A percentile compares a stretch with the other conserved stretches of the same genome.
These are phyloP conservation scores for Drosophila persimilis DNA, from an alignment of 1,140 invertebrate species.

Conservation along the genomic window DNA sequence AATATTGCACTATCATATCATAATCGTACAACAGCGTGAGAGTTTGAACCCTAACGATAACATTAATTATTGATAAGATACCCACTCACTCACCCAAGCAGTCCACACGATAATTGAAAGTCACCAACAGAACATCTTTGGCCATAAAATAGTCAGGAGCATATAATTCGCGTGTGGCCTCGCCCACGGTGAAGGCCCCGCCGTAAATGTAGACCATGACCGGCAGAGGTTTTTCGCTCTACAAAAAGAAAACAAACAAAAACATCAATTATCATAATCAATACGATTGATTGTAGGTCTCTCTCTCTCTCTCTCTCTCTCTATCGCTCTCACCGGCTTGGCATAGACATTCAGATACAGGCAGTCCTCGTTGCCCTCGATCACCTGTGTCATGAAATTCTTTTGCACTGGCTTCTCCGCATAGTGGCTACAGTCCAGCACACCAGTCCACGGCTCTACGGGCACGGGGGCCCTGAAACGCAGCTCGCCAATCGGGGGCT, in stretches of 20 bases:
- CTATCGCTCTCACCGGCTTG: constrained; percentile 57
- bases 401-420: constrained; percentile 63
- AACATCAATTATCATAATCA: constrained; percentile 18
- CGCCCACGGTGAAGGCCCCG: constrained; percentile 86
- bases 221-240: constrained; percentile 80
- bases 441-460: constrained; percentile 61
- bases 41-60: constrained; percentile 4
- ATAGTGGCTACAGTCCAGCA: constrained; percentile 56
- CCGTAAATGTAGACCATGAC: constrained; percentile 90
- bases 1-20: too few relatives aligned
- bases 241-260: constrained; percentile 12
- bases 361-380: constrained; percentile 83
- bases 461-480: constrained; percentile 85
- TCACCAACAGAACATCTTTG: constrained; percentile 87
- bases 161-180: constrained; percentile 82
- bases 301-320: constrained; percentile 19
- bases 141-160: constrained; percentile 86
- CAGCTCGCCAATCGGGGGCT: constrained; percentile 87
- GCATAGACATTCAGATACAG: constrained; percentile 80
- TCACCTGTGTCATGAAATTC: constrained; percentile 28
- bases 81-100: constrained; percentile 83
- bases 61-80: constrained; percentile 17
- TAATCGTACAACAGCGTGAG: background rate
- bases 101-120: constrained; percentile 88
- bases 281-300: background rate